phyloP scores from a whole-genome alignment of 1,140 invertebrate genomes.

The Drosophila pseudoananassae region DNA sequence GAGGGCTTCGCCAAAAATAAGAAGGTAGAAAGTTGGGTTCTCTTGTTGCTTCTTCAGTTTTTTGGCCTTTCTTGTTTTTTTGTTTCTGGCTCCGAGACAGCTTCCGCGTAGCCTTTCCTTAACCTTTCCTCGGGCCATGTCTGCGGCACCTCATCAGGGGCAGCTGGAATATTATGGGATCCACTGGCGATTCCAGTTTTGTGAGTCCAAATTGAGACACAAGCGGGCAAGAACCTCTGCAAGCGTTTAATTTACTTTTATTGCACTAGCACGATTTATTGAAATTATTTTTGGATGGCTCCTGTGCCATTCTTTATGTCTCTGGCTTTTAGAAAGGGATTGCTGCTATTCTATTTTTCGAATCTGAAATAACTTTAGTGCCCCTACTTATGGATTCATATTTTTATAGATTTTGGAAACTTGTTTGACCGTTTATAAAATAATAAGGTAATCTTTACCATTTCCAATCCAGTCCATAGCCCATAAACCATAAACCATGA shows the following conservation, averaged over 20 bases:
- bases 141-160: slow-evolving; percentile 68
- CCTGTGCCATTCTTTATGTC: slow-evolving; percentile 15
- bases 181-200: slow-evolving; percentile 21
- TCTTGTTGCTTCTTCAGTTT: slow-evolving; percentile 25
- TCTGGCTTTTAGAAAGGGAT: not conserved
- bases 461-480: slow-evolving; percentile 11
- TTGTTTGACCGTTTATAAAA: slow-evolving; percentile 14
- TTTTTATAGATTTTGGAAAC: not conserved
- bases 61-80: slow-evolving; percentile 5
- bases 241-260: slow-evolving; percentile 76
- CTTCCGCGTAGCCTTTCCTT: slow-evolving; percentile 55
- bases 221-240: slow-evolving; percentile 32
- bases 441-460: slow-evolving; percentile 17
- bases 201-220: slow-evolving; percentile 68
- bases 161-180: slow-evolving; percentile 36
- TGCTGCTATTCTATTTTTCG: not conserved
- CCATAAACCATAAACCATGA: slow-evolving; percentile 20
- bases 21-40: slow-evolving; percentile 57
- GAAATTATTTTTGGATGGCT: slow-evolving; percentile 65
- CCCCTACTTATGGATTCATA: not conserved
- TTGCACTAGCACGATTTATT: slow-evolving; percentile 76
- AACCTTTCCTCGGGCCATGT: slow-evolving; percentile 65
- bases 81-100: slow-evolving; percentile 19
- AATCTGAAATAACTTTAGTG: not conserved
- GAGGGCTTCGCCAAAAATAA: slow-evolving; percentile 22